A percentile compares a stretch with the other conserved stretches of the same genome.
Evolutionary conservation across 2,113 vertebrate species (phyloP).

Genomic region (Mesocricetus auratus): DNA sequence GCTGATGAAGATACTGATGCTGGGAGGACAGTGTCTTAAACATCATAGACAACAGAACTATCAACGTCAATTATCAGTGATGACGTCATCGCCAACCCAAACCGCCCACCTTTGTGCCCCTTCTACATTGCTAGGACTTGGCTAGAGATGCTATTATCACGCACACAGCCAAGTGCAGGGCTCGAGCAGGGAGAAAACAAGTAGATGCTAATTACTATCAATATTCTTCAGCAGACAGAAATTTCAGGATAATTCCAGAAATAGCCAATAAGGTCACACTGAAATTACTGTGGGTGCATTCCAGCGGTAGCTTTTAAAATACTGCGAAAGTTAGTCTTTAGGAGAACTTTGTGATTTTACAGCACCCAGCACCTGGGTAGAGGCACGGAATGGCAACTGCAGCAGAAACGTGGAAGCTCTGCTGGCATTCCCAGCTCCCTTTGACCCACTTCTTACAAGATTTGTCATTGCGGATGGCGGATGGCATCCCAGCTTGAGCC

Average conservation of each 20-base stretch:
- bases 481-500: background rate
- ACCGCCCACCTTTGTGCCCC: background rate
- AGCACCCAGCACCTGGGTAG: background rate
- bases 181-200: background rate
- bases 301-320: conserved; percentile 1
- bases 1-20: background rate
- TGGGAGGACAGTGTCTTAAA: background rate
- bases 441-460: background rate
- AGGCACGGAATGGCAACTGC: background rate
- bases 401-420: background rate
- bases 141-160: background rate
- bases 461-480: background rate
- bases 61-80: background rate
- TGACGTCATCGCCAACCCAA: background rate
- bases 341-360: background rate
- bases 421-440: background rate
- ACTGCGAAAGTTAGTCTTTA: background rate
- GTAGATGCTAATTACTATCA: background rate
- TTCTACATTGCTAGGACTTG: background rate
- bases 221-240: background rate
- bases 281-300: conserved; percentile 9
- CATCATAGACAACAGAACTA: background rate
- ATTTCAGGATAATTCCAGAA: conserved; percentile 13
- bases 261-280: background rate
- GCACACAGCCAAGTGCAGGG: background rate